A percentile compares a stretch with the other conserved stretches of the same genome.
Conservation (phyloP, 1,140 invertebrate genomes). For the Heterodera schachtii region DNA sequence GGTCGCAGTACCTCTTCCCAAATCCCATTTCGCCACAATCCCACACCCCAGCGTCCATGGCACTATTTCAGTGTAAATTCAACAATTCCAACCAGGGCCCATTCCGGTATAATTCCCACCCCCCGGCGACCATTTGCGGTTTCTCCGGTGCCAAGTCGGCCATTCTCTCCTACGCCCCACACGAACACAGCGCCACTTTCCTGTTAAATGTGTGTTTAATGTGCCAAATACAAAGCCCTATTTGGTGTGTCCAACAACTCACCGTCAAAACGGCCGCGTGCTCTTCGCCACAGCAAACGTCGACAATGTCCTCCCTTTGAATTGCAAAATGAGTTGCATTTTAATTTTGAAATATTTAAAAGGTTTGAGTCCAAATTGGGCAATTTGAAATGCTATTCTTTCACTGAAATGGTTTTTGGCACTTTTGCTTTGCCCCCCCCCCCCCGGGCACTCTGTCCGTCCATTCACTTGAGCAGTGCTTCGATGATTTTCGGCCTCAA, state of each 20-base stretch:
- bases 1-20: too few species aligned
- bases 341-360: too few species aligned
- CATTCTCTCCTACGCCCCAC: slow-evolving; percentile 74
- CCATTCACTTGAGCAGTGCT: slow-evolving; percentile 67
- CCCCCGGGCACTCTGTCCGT: slow-evolving; percentile 4
- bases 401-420: not conserved
- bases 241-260: not conserved
- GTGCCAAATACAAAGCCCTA: slow-evolving; percentile 33
- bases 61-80: too few species aligned
- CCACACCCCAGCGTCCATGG: too few species aligned
- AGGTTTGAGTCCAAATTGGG: too few species aligned
- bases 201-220: not conserved
- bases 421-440: slow-evolving; percentile 5
- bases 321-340: slow-evolving; percentile 37
- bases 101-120: too few species aligned
- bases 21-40: too few species aligned
- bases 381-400: too few species aligned
- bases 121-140: slow-evolving; percentile 67
- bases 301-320: slow-evolving; percentile 72
- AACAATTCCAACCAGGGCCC: too few species aligned
- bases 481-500: slow-evolving; percentile 74
- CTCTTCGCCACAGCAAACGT: slow-evolving; percentile 73
- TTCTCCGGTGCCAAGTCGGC: slow-evolving; percentile 73
- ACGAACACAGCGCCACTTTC: slow-evolving; percentile 73
- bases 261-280: slow-evolving; percentile 73